Base-by-base conservation (phyloP, 2,797 vertebrate species). In the Lemur catta region DNA sequence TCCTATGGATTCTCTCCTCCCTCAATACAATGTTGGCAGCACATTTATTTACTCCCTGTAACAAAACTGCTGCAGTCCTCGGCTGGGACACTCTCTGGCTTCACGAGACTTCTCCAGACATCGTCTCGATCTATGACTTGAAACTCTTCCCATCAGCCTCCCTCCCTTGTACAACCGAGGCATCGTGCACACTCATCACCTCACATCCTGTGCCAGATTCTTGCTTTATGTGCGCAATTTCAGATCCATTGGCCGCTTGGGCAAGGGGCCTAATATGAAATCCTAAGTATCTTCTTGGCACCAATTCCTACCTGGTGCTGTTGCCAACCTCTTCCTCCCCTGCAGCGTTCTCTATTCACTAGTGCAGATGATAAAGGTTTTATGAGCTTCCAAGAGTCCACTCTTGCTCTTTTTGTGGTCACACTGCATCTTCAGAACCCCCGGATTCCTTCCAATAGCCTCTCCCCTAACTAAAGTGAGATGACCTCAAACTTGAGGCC, bases 211-310 rank as follows among this genome's bases (percentile, higher is more conserved):
- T 96, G 97, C 97, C 97, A 97, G 84, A 50, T 97, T 97, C 96
- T 98, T 98, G 97, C 98, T 98, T 97, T 93, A 95, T 94, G 97
- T 82, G 93, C 79, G 38, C 97, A 75, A 97, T 98, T 98, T 94
- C 95, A 97, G 97, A 97, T 97, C 96, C 96, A 91, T 30, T 67
- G 97, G 94, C 96, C 92, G 79, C 95, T 97, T 98, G 97, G 98
- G 98, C 95, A 13, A 55, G 0, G 24, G 91, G 97, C 97, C 98
- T 94, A 93, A 96, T 95, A 95, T 93, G 98, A 97, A 98, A 91
- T 96, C 97, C 97, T 98, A 98, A 98, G 98, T 98, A 97, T 97
- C 97, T 98, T 98, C 94, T 95, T 98, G 98, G 98, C 98, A 98
- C 93, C 72, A 52, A 12, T 96, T 74, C 84, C 89, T 76, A 57